phyloP scores from a whole-genome alignment of 2,888 invertebrate species.

The Acutogordius australiensis region DNA sequence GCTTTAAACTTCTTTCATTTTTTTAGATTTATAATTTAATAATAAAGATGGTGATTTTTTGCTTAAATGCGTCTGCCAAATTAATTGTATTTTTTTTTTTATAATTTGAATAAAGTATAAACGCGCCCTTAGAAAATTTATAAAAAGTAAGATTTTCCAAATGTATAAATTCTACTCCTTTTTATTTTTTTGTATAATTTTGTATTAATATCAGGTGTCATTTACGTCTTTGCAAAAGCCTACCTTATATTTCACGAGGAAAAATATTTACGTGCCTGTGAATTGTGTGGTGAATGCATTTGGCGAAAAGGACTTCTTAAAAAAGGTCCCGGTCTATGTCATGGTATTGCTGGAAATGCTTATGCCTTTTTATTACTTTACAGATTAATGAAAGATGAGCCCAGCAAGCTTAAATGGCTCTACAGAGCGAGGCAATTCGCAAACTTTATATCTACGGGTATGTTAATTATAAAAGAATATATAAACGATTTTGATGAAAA shows the following conservation, averaged over 20 bases:
- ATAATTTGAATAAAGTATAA: too few species aligned
- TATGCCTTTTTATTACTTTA: slow-evolving; percentile 47
- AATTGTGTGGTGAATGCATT: slow-evolving; percentile 40
- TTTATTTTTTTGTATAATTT: too few species aligned
- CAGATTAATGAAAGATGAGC: slow-evolving; percentile 39
- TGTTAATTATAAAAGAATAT: too few species aligned
- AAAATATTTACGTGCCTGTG: slow-evolving; percentile 38
- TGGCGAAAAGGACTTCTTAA: slow-evolving; percentile 51
- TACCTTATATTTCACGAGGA: slow-evolving; percentile 41
- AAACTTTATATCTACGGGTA: slow-evolving; percentile 34
- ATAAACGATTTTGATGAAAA: too few species aligned
- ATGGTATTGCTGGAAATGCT: slow-evolving; percentile 52
- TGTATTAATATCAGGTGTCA: slow-evolving; percentile 29
- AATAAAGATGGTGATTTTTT: too few species aligned
- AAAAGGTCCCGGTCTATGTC: slow-evolving; percentile 61
- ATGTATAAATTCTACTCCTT: too few species aligned
- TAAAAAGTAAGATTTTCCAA: too few species aligned
- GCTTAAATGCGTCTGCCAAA: too few species aligned
- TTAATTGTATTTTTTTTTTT: too few species aligned
- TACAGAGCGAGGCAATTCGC: slow-evolving; percentile 39
- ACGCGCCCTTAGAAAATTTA: too few species aligned
- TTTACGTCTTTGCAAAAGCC: slow-evolving; percentile 51
- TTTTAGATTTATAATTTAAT: too few species aligned
- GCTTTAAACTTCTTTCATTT: too few species aligned
- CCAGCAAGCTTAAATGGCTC: slow-evolving; percentile 22